Evolutionary conservation across 2,797 vertebrate genomes (phyloP).

Genomic region (Propithecus perrieri): DNA sequence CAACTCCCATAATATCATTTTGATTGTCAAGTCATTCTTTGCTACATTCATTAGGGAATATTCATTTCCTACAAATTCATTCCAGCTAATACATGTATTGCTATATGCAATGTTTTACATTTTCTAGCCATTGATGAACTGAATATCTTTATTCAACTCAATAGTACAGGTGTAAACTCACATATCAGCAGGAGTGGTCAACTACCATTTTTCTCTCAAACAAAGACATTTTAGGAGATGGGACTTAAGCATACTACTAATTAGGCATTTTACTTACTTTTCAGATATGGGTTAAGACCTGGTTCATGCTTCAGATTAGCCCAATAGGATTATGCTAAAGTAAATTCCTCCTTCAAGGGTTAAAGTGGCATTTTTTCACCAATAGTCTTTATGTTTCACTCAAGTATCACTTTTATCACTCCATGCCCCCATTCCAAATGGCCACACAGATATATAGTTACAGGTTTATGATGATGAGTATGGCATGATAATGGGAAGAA

Average conservation of each 20-base stretch:
- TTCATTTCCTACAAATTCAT: not conserved
- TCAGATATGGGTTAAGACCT: not conserved
- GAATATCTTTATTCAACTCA: not conserved
- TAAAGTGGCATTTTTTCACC: not conserved
- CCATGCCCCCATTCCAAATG: not conserved
- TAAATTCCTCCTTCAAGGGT: not conserved
- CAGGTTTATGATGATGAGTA: not conserved
- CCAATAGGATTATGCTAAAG: not conserved
- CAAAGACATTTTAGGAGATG: constrained; percentile 26
- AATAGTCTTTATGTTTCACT: not conserved
- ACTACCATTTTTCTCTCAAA: not conserved
- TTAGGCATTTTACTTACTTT: not conserved
- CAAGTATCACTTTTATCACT: not conserved
- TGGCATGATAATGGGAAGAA: not conserved
- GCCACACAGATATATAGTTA: not conserved
- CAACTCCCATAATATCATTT: not conserved
- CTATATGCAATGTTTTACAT: not conserved
- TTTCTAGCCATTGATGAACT: not conserved
- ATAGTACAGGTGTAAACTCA: not conserved
- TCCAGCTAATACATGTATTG: not conserved
- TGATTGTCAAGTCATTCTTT: not conserved
- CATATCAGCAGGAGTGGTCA: not conserved
- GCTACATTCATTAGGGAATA: not conserved
- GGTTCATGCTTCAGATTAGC: not conserved
- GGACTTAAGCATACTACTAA: not conserved